A percentile compares a stretch with the other conserved stretches of the same genome.
Conservation (phyloP, 2,888 invertebrate species). For the Ophion ellenae region DNA sequence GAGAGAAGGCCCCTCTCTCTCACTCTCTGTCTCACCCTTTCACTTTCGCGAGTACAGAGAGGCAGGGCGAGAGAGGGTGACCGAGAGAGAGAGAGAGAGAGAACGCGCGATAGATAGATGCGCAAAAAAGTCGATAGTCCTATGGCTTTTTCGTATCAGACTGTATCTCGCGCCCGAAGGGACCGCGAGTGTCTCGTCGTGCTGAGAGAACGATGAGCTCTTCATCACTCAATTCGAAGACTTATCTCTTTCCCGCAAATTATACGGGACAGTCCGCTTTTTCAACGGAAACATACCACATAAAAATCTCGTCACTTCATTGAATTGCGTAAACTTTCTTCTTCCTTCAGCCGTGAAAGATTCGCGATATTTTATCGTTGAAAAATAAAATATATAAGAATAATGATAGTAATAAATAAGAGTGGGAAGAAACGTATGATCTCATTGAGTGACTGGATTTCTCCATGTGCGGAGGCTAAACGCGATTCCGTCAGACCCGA, state of each 20-base stretch:
- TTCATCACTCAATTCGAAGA: neutral
- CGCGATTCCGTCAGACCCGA: slow-evolving; percentile 20
- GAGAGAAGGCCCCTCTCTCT: slow-evolving; percentile 12
- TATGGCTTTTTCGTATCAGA: neutral
- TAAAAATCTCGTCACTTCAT: neutral
- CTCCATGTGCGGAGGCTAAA: neutral
- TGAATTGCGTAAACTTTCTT: neutral
- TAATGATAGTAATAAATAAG: neutral
- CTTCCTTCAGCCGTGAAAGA: neutral
- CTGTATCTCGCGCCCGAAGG: neutral
- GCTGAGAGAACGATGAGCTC: neutral
- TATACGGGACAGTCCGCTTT: neutral
- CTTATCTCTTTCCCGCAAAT: neutral
- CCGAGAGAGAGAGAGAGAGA: neutral
- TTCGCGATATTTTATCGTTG: neutral
- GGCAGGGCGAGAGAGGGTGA: too few species aligned
- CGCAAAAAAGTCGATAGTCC: slow-evolving; percentile 50
- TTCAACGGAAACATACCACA: neutral
- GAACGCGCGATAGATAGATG: neutral
- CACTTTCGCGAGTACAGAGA: too few species aligned
- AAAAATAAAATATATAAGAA: neutral
- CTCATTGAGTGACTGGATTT: neutral
- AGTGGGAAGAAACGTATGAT: too few species aligned
- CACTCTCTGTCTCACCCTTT: neutral
- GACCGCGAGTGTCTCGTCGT: neutral